phyloP scores from a whole-genome alignment of 2,888 invertebrate genomes.

The Ennomos erosarius region DNA sequence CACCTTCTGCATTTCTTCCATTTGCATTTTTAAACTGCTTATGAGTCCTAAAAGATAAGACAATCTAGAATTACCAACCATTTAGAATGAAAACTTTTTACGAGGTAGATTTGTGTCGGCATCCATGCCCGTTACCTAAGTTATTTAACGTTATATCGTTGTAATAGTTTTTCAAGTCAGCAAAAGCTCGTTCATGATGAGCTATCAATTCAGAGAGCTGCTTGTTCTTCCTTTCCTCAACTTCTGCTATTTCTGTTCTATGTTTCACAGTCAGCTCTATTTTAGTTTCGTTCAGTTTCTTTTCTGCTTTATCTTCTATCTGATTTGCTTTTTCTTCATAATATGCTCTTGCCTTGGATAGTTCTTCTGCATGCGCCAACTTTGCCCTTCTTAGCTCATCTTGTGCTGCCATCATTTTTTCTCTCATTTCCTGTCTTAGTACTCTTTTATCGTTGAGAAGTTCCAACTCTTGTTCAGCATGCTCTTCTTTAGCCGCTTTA shows the following conservation, averaged over 20 bases:
- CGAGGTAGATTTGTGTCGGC: too few species aligned
- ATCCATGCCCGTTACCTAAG: conserved; percentile 81
- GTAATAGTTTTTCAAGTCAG: conserved; percentile 97
- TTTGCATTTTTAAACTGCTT: conserved; percentile 91
- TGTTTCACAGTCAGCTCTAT: conserved; percentile 90
- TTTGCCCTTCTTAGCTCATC: conserved; percentile 90
- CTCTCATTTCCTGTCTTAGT: conserved; percentile 88
- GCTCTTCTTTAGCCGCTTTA: conserved; percentile 93
- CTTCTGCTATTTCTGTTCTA: conserved; percentile 93
- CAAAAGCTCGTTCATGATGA: conserved; percentile 93
- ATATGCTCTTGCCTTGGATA: conserved; percentile 85
- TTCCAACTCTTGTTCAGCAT: conserved; percentile 90
- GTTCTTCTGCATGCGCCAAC: conserved; percentile 90
- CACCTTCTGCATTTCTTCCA: conserved; percentile 91
- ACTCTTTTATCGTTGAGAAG: conserved; percentile 90
- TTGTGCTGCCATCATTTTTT: conserved; percentile 88
- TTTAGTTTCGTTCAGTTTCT: conserved; percentile 89
- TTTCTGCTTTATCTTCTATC: conserved; percentile 87
- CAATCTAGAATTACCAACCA: too few species aligned
- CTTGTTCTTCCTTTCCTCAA: conserved; percentile 95
- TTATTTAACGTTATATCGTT: conserved; percentile 98
- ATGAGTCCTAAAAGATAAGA: conserved; percentile 85
- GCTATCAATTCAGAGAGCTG: conserved; percentile 92
- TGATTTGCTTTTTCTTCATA: conserved; percentile 81
- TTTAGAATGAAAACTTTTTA: too few species aligned